Conservation (phyloP, 2,888 invertebrate genomes). For the Rhimphoctona megacephalus region DNA sequence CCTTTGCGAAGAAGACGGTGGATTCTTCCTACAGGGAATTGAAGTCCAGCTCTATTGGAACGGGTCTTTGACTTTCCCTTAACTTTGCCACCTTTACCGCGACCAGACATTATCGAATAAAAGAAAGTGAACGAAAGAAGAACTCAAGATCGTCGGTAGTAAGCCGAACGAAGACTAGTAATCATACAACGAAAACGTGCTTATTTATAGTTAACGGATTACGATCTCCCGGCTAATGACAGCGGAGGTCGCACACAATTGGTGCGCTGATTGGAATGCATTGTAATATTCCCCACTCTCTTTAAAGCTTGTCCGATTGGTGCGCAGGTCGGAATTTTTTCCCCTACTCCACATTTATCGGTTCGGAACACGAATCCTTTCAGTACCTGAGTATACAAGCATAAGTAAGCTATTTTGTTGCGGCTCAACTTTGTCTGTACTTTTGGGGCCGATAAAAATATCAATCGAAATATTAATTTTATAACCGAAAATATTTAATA, state of each 20-base stretch:
- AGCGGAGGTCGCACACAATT: not conserved
- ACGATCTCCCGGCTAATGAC: not conserved
- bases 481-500: no score
- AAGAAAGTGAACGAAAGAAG: not conserved
- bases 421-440: no score
- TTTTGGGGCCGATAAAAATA: no score
- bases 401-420: no score
- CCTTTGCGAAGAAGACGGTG: constrained; percentile 4
- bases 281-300: no score
- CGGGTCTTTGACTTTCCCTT: constrained; percentile 6
- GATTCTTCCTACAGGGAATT: constrained; percentile 5
- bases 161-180: not conserved
- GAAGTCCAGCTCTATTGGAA: not conserved
- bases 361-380: not conserved
- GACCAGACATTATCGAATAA: not conserved
- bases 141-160: not conserved
- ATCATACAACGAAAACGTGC: not conserved
- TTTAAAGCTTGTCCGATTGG: no score
- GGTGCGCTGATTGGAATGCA: not conserved
- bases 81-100: constrained; percentile 1
- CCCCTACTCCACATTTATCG: not conserved
- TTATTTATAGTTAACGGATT: not conserved
- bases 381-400: no score
- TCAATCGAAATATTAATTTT: no score
- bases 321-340: not conserved